Evolutionary conservation across 2,113 vertebrate genomes (phyloP).

Genomic region (Megalops atlanticus): DNA sequence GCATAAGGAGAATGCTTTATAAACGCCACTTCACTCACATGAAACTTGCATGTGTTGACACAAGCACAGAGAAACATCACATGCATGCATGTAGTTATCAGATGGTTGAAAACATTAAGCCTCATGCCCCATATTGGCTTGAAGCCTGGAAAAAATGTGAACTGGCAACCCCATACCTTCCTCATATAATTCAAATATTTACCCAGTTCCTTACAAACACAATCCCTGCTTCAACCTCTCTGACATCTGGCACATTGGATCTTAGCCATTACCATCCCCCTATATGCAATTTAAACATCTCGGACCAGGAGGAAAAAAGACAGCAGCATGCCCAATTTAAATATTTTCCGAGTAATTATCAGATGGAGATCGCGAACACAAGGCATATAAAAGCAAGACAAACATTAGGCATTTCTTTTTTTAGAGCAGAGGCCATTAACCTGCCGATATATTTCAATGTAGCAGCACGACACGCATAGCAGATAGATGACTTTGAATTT

Average conservation of each 20-base stretch:
- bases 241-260: conserved; percentile 13
- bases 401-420: conserved; percentile 35
- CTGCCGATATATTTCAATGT: neutral
- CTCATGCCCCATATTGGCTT: neutral
- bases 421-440: neutral
- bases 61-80: neutral
- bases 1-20: neutral
- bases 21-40: neutral
- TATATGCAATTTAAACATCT: conserved; percentile 20
- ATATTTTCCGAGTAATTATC: conserved; percentile 47
- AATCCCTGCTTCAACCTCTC: conserved; percentile 18
- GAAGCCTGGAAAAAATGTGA: neutral
- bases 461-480: neutral
- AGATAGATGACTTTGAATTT: conserved; percentile 40
- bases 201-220: conserved; percentile 15
- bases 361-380: conserved; percentile 34
- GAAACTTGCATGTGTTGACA: neutral
- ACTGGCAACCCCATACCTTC: conserved; percentile 13
- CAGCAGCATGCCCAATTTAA: conserved; percentile 35
- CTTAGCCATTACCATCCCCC: neutral
- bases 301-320: conserved; percentile 16
- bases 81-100: neutral
- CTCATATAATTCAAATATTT: conserved; percentile 32
- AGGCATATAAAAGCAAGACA: conserved; percentile 25
- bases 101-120: neutral